These are phyloP conservation scores for Dynastes hyllus DNA, from an alignment of 2,888 invertebrate species.

Conservation along the genomic window DNA sequence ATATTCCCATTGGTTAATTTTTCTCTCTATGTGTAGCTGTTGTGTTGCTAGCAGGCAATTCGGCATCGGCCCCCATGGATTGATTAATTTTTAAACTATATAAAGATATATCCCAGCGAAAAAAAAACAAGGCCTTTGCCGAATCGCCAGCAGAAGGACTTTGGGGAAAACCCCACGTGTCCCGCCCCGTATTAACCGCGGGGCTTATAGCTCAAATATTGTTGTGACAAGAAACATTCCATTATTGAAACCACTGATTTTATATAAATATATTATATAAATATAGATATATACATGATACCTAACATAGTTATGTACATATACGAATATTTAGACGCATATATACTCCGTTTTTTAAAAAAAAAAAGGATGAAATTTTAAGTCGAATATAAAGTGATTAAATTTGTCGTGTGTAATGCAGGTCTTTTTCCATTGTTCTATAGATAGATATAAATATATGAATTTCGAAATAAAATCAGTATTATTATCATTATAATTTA, in stretches of 20 bases:
- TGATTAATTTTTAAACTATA: constrained; percentile 2
- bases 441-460: constrained; percentile 28
- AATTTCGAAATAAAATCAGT: constrained; percentile 32
- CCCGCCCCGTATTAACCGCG: constrained; percentile 64
- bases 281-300: constrained; percentile 53
- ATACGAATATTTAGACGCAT: constrained; percentile 49
- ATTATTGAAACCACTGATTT: constrained; percentile 69
- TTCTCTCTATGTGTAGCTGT: constrained; percentile 72
- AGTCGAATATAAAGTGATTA: constrained; percentile 7
- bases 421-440: constrained; percentile 22
- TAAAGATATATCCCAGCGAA: not conserved
- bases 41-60: constrained; percentile 69
- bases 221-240: constrained; percentile 73
- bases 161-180: constrained; percentile 51
- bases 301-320: constrained; percentile 50
- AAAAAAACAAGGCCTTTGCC: constrained; percentile 45
- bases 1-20: constrained; percentile 70
- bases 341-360: constrained; percentile 40
- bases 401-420: constrained; percentile 25
- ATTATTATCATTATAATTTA: constrained; percentile 20
- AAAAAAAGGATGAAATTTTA: constrained; percentile 2
- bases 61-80: constrained; percentile 54
- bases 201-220: constrained; percentile 72
- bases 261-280: constrained; percentile 61
- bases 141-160: constrained; percentile 64